Evolutionary conservation across 2,888 invertebrate genomes (phyloP).

Genomic region (Drosophila robusta): DNA sequence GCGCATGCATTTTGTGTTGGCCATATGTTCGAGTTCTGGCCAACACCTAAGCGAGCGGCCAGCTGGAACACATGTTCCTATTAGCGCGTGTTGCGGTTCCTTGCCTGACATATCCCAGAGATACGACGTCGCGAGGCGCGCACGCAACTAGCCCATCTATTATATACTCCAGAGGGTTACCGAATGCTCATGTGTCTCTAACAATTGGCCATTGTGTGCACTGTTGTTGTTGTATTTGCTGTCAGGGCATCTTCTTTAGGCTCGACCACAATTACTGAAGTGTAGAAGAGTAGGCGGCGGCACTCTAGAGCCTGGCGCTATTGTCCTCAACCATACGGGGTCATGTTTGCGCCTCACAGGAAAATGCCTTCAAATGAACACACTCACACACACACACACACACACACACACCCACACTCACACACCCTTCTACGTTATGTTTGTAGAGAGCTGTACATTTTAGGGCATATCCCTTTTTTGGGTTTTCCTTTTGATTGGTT

Average conservation of each 20-base stretch:
- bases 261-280: constrained; percentile 64
- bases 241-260: constrained; percentile 48
- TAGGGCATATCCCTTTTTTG: constrained; percentile 16
- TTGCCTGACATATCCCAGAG: constrained; percentile 32
- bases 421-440: constrained; percentile 9
- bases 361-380: constrained; percentile 34
- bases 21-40: constrained; percentile 43
- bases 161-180: constrained; percentile 55
- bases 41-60: constrained; percentile 36
- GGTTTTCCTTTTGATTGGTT: constrained; percentile 28
- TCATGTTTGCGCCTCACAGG: constrained; percentile 44
- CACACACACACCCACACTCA: constrained; percentile 31
- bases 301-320: constrained; percentile 67
- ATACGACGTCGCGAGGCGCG: constrained; percentile 16
- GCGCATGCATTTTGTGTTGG: not conserved
- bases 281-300: constrained; percentile 32
- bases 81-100: constrained; percentile 79
- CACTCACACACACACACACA: constrained; percentile 40
- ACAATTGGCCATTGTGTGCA: constrained; percentile 71
- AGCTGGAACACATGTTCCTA: constrained; percentile 76
- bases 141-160: constrained; percentile 57
- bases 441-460: constrained; percentile 13
- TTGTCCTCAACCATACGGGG: constrained; percentile 49
- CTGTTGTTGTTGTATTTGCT: constrained; percentile 35
- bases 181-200: constrained; percentile 39